These are phyloP conservation scores for Trachelus troglodyta DNA, from an alignment of 2,888 invertebrate species.

Conservation along the genomic window DNA sequence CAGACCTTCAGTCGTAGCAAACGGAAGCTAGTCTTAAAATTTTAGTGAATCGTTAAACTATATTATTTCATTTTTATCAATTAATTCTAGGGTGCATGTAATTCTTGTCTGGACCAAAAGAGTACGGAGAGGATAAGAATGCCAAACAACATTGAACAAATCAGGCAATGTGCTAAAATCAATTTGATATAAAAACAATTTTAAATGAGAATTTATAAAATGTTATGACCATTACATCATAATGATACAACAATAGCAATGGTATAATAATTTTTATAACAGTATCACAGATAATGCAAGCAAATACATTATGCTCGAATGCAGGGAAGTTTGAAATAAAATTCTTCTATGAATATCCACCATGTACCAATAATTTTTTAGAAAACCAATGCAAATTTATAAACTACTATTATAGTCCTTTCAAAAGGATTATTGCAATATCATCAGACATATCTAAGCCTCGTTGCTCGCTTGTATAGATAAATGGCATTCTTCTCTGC, in stretches of 20 bases:
- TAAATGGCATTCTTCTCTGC: conserved; percentile 46
- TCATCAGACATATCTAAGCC: background rate
- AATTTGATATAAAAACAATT: conserved; percentile 15
- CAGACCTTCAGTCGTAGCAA: conserved; percentile 59
- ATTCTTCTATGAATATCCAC: background rate
- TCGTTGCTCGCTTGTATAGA: conserved; percentile 8
- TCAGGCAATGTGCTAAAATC: conserved; percentile 3
- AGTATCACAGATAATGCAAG: conserved; percentile 43
- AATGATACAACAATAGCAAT: conserved; percentile 38
- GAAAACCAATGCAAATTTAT: background rate
- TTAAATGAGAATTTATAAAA: conserved; percentile 22
- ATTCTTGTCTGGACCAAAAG: conserved; percentile 22
- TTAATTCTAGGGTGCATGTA: conserved; percentile 21
- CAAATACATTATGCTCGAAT: conserved; percentile 4
- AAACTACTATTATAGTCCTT: background rate
- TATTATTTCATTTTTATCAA: conserved; percentile 27
- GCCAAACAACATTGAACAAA: conserved; percentile 31
- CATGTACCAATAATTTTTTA: background rate
- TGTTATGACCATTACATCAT: conserved; percentile 29
- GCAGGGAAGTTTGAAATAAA: background rate
- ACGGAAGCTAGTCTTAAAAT: conserved; percentile 47
- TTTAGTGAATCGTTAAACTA: conserved; percentile 41
- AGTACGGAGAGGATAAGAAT: conserved; percentile 45
- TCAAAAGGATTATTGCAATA: background rate
- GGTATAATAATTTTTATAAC: conserved; percentile 32